phyloP scores from a whole-genome alignment of 1,140 invertebrate species.

The Drosophila suzukii region DNA sequence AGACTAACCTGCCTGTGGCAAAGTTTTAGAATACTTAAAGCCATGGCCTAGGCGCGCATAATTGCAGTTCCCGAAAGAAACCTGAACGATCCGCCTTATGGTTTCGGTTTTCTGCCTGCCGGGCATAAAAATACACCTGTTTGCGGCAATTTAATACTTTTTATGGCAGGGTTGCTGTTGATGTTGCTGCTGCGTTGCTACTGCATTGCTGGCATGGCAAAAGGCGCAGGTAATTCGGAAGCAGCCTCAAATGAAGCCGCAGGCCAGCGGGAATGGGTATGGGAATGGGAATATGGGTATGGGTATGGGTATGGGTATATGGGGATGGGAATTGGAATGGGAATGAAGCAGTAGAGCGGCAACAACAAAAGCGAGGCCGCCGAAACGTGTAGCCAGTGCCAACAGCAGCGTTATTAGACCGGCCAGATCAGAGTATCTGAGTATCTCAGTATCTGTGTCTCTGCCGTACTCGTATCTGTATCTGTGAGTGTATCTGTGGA shows the following conservation, averaged over 20 bases:
- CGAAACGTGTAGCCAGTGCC: slow-evolving; percentile 65
- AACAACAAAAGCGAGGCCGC: slow-evolving; percentile 66
- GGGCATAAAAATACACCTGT: slow-evolving; percentile 80
- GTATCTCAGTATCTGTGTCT: slow-evolving; percentile 23
- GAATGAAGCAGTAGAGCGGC: slow-evolving; percentile 28
- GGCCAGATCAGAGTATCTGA: slow-evolving; percentile 30
- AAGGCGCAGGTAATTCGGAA: slow-evolving; percentile 76
- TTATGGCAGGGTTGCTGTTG: slow-evolving; percentile 69
- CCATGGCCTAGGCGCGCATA: slow-evolving; percentile 40
- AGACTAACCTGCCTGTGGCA: neutral
- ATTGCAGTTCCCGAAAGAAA: slow-evolving; percentile 46
- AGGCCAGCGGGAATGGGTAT: slow-evolving; percentile 39
- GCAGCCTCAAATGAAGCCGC: slow-evolving; percentile 80
- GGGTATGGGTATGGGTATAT: slow-evolving; percentile 5
- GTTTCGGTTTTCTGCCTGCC: slow-evolving; percentile 36
- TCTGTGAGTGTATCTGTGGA: slow-evolving; percentile 65
- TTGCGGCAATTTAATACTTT: slow-evolving; percentile 82
- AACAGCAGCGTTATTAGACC: slow-evolving; percentile 72
- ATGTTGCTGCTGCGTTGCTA: slow-evolving; percentile 29
- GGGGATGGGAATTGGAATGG: neutral
- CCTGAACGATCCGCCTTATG: slow-evolving; percentile 27
- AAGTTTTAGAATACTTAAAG: slow-evolving; percentile 24
- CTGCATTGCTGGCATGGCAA: slow-evolving; percentile 56
- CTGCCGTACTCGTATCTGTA: slow-evolving; percentile 19
- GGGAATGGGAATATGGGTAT: neutral